Base-by-base conservation (phyloP, 2,113 vertebrate genomes). In the Salvelinus fontinalis region DNA sequence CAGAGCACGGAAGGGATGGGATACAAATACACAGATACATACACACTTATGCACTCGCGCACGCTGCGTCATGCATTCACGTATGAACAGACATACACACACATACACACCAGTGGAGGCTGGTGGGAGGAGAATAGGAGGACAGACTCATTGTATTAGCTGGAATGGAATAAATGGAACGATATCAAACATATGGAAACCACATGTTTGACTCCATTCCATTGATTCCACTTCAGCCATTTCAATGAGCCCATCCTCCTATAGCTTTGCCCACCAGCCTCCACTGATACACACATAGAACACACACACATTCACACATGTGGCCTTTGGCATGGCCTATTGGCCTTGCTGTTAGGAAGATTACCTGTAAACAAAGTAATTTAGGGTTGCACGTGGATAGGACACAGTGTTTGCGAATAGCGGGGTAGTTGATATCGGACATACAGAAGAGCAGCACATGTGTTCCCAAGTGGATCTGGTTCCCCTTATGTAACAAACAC, bases 381-480 rank as follows among this genome's bases (percentile, higher is more conserved):
- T 9, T 2, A 44, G 8, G 1, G 39, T 44, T 44, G 39, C 8
- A 44, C 11, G 39, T 11, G 39, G 39, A 44, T 44, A 44, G 39
- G 39, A 44, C 9, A 44, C 9, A 44, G 39, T 44, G 39, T 44
- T 48, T 13, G 69, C 51, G 3, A 44, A 5, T 29, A 26, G 70
- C 67, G 79, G 67, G 74, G 7, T 26, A 20, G 26, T 44, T 49
- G 16, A 49, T 34, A 4, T 22, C 1, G 0, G 9, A 44, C 39
- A 44, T 44, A 44, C 39, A 44, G 9, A 70, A 16, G 12, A 79
- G 18, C n/a, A 70, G 67, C 51, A 51, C 29, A 71, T 3, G 12
- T 64, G 73, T 39, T 73, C 48, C 70, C 78, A 80, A 74, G 70
- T 73, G 70, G 62, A 14, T 75, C n/a, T 66, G 51, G 65, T 73